Base-by-base conservation (phyloP, 2,797 vertebrate species). In the Oreochromis grahami region DNA sequence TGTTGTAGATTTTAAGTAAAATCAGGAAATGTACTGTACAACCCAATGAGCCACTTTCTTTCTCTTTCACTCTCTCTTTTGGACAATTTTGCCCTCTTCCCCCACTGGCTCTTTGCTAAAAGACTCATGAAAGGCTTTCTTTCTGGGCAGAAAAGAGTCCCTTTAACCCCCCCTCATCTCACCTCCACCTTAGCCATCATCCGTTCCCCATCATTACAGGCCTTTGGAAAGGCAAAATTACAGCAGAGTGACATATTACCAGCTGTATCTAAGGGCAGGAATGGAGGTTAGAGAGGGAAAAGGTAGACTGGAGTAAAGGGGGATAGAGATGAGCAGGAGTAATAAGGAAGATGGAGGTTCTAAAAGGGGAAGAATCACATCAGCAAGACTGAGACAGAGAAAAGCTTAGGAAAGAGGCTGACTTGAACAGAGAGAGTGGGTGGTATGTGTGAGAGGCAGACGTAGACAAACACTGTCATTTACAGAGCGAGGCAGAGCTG, bases 231-330 rank as follows among this genome's bases (percentile, higher is more conserved):
- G 88, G 81, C 88, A 82, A 91, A 95, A 94, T 94, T 93, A 95
- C 92, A 91, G 90, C 87, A 52, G 93, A 94, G 94, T 94, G 94
- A 92, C 94, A 94, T 92, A 93, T 95, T 95, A 94, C 88, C 87
- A 79, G 90, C 86, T 81, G 77, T 56, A 87, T 87, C 86, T 79
- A 87, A 88, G 81, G 87, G 87, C 14, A 5, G 65, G 72, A 84
- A 81, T 82, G 82, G 86, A 85, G 86, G 82, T 82, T 60, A 72
- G 81, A 87, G 82, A 78, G 80, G 41, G 63, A 78, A 68, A 83
- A 85, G 81, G 83, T 48, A 83, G 86, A 52, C 51, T 34, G 78
- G 79, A 84, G 78, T 81, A 82, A 86, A 90, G 55, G 78, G 34
- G 63, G 87, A 80, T n/a, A 21, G 81, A 77, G 77, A 84, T 55